Evolutionary conservation across 2,113 vertebrate genomes (phyloP).

Genomic region (Eonycteris spelaea): DNA sequence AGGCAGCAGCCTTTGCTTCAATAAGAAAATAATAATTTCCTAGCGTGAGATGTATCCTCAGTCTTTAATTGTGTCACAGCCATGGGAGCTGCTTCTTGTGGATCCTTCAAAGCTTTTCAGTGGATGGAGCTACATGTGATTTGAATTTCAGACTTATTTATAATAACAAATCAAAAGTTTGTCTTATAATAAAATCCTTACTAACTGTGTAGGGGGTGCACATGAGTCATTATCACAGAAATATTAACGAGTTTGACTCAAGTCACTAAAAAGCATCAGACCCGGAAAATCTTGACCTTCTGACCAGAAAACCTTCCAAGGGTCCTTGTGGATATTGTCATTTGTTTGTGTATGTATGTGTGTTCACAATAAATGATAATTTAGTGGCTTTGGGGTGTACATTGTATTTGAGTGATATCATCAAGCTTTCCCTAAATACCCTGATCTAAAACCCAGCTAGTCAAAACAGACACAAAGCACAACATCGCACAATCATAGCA

Average conservation of each 20-base stretch:
- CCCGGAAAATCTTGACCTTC: neutral
- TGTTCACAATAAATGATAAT: neutral
- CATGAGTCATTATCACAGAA: neutral
- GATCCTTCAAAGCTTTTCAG: neutral
- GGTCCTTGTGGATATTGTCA: neutral
- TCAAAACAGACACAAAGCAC: neutral
- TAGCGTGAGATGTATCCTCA: fast-evolving
- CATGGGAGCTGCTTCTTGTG: neutral
- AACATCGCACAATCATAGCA: neutral
- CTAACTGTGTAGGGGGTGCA: neutral
- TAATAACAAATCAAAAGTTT: conserved; percentile 23
- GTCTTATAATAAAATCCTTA: neutral
- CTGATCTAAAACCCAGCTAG: neutral
- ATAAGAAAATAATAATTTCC: neutral
- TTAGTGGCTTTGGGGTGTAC: neutral
- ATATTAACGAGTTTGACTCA: neutral
- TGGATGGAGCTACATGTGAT: neutral
- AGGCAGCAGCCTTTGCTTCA: neutral
- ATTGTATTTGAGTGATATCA: too few relatives aligned
- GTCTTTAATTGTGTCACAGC: neutral
- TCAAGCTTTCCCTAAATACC: neutral
- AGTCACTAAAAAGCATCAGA: neutral
- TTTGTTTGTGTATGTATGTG: neutral
- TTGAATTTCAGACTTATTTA: conserved; percentile 26
- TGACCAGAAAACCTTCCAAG: neutral